phyloP scores from a whole-genome alignment of 2,797 vertebrate species.

The Falco peregrinus region DNA sequence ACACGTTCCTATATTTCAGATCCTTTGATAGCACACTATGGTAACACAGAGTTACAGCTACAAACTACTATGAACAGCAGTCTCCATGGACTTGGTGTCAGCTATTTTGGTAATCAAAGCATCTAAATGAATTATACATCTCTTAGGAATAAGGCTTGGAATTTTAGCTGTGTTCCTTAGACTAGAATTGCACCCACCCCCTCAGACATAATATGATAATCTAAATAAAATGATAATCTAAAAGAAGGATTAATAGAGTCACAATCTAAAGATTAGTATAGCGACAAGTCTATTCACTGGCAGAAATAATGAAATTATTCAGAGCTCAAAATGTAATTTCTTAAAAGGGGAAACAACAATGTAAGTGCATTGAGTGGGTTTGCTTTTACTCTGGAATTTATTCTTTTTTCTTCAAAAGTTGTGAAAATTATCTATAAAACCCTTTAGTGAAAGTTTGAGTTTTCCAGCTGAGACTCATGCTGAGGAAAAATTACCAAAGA shows the following conservation, averaged over 20 bases:
- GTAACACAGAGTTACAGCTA: constrained; percentile 75
- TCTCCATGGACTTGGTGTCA: constrained; percentile 79
- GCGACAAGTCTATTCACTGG: not conserved
- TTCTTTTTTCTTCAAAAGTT: not conserved
- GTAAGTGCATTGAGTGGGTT: not conserved
- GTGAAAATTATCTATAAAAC: not conserved
- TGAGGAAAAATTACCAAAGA: not conserved
- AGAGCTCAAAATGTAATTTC: not conserved
- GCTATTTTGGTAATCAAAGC: constrained; percentile 78
- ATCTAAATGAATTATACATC: not conserved
- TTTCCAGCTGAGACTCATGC: not conserved
- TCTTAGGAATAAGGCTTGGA: not conserved
- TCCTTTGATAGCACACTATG: constrained; percentile 75
- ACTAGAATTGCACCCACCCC: not conserved
- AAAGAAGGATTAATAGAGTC: not conserved
- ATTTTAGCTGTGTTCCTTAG: not conserved
- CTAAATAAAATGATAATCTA: not conserved
- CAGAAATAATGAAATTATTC: not conserved
- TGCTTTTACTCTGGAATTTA: not conserved
- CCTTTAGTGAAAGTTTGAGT: not conserved
- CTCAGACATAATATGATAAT: not conserved
- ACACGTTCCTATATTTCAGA: constrained; percentile 73
- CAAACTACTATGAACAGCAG: constrained; percentile 76
- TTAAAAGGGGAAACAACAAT: not conserved
- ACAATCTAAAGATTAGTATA: not conserved